Base-by-base conservation (phyloP, 2,888 invertebrate species). In the Spisula solida region DNA sequence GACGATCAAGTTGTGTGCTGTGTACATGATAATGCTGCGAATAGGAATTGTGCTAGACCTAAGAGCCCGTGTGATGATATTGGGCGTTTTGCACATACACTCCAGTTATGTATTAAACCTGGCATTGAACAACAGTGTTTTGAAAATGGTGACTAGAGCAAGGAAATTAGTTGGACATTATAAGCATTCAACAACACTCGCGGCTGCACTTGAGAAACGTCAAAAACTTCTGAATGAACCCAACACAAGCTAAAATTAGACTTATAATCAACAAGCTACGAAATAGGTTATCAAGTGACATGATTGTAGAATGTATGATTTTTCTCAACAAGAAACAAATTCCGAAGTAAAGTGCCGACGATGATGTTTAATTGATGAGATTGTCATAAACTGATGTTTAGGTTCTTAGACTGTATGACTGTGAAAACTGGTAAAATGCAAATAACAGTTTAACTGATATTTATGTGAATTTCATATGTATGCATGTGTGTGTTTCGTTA, bases 81-180 rank as follows among this genome's bases (percentile, higher is more conserved):
- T 5, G 56, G 47, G 0, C 85, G 80, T 0, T 80, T 86, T 48
- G 85, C 48, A 16, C 88, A 86, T 34, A 88, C 80, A 0, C 41
- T 85, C 6, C 88, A 88, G 51, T 34, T 88, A 0, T 86, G 70
- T 29, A 79, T 86, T 0, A 88, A 86, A 66, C 85, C 86, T 25
- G 55, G 75, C 4, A 34, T 82, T 4, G 82, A 88, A 75, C 41
- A 47, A 2, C 47, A 16, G 2, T 48, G 80, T 78, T 12, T 78
- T 0, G 0, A 41, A 41, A 41, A 41, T 8, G 12, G 34, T 85
- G 12, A 1, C 66, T 0, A 55, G 80, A 18, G 80, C 78, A 1
- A 56, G 90, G 0, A 90, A 90, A 20, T 18, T 88, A 25, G 86
- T 87, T 2, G 88, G 82, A 60, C 88, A 90, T 81, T 90, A 88